Base-by-base conservation (phyloP, 2,888 invertebrate species). In the Pollenia griseotomentosa region DNA sequence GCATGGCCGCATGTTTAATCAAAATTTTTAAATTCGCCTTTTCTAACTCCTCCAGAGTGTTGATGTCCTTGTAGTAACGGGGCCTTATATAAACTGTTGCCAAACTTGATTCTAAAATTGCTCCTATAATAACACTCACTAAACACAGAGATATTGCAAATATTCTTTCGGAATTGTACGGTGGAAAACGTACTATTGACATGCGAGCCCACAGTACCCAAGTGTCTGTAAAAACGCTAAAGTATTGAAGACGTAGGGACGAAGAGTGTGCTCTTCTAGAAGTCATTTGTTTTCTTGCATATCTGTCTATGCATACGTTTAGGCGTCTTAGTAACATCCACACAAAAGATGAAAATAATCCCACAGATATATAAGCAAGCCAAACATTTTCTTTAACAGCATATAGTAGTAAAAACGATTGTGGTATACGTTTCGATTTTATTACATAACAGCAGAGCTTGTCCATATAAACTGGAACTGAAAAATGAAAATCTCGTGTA, bases 71-170 rank as follows among this genome's bases (percentile, higher is more conserved):
- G 71, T 93, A 94, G 88, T 92, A 93, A 5, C 92, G 87, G 0
- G 94, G 94, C 6, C 91, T 91, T 61, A 93, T 93, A 74, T 93
- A 93, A 0, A 93, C 93, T 0, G 93, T 94, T 5, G 94, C 93
- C 70, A 94, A 89, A 46, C 92, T 93, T 7, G 94, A 94, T 88
- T 94, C 94, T 63, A 94, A 92, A 12, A 93, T 77, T 0, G 94
- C 93, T 2, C 93, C 93, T 77, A 93, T 92, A 46, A 93, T 93
- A 10, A 94, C 92, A 85, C 93, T 92, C 1, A 93, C 92, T 71
- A 94, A 71, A 74, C 92, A 92, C n/a, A 94, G 85, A 0, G 93
- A 92, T 1, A 91, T 90, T 12, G 94, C 89, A 83, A 94, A 92
- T 19, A 94, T 89, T 74, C 93, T 91, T 73, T 94, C 94, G 19